Evolutionary conservation across 2,113 vertebrate genomes (phyloP).

Genomic region (Chlamydotis undulata): DNA sequence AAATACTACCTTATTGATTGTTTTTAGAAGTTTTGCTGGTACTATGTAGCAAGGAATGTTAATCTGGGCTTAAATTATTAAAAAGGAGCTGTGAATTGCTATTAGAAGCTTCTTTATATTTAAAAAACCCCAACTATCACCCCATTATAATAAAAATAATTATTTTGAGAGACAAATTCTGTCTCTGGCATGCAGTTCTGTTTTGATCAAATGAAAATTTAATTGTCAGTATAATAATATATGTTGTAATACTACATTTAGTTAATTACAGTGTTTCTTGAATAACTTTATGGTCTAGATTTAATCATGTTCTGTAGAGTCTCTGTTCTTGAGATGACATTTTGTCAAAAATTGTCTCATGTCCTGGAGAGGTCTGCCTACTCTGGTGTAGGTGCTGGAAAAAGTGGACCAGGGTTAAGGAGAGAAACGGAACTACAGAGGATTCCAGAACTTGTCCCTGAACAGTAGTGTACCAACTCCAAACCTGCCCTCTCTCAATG

Average conservation of each 20-base stretch:
- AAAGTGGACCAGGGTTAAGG: not conserved
- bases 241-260: not conserved
- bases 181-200: not conserved
- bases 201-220: not conserved
- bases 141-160: not conserved
- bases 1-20: not conserved
- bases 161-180: not conserved
- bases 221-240: not conserved
- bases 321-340: not conserved
- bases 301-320: not conserved
- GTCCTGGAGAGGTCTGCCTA: not conserved
- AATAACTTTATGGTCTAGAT: not conserved
- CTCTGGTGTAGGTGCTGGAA: not conserved
- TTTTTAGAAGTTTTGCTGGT: not conserved
- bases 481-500: not conserved
- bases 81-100: not conserved
- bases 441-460: not conserved
- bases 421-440: not conserved
- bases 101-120: not conserved
- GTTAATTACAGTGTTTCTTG: not conserved
- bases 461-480: not conserved
- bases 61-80: not conserved
- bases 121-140: fast-evolving
- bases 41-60: not conserved
- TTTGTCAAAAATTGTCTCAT: not conserved